Evolutionary conservation across 37 sponge, comb jelly and placozoan species (phyloP).

Genomic region (Diacarnus erythraeanus): DNA sequence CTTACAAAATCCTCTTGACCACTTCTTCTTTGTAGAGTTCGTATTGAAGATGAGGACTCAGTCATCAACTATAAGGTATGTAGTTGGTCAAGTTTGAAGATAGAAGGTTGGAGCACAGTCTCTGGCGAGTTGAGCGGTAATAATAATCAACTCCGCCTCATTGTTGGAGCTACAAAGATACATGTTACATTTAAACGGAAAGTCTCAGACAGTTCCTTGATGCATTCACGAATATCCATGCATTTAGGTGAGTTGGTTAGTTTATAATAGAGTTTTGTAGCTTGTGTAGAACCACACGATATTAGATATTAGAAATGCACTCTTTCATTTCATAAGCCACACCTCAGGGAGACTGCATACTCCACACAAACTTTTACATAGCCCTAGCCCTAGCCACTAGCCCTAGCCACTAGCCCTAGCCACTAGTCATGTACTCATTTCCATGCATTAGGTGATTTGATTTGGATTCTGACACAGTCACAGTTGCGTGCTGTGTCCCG

Average conservation of each 20-base stretch:
- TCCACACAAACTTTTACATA: too few species aligned
- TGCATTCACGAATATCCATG: slow-evolving; percentile 40
- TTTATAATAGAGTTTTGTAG: background rate
- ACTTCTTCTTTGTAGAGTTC: slow-evolving; percentile 1
- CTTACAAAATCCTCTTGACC: background rate
- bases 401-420: too few species aligned
- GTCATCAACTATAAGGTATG: slow-evolving; percentile 67
- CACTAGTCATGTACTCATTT: background rate
- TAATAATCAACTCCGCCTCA: slow-evolving; percentile 27
- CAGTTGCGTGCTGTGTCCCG: slow-evolving; percentile 72
- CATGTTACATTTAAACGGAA: slow-evolving; percentile 51
- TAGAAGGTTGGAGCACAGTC: slow-evolving; percentile 43
- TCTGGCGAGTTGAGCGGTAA: background rate
- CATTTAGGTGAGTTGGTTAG: slow-evolving; percentile 31
- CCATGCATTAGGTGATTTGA: slow-evolving; percentile 45
- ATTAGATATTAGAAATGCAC: too few species aligned
- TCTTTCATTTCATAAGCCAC: too few species aligned
- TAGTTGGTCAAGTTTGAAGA: slow-evolving; percentile 52
- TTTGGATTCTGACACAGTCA: slow-evolving; percentile 78
- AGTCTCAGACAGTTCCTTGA: slow-evolving; percentile 53
- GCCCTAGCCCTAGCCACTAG: too few species aligned
- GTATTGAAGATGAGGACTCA: slow-evolving; percentile 57
- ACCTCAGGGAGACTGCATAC: too few species aligned
- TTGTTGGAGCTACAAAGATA: slow-evolving; percentile 42
- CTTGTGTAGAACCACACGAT: too few species aligned